Evolutionary conservation across 2,797 vertebrate genomes (phyloP), one percentile per base, ranked within the genome.

Genomic region (Tapera naevia): DNA sequence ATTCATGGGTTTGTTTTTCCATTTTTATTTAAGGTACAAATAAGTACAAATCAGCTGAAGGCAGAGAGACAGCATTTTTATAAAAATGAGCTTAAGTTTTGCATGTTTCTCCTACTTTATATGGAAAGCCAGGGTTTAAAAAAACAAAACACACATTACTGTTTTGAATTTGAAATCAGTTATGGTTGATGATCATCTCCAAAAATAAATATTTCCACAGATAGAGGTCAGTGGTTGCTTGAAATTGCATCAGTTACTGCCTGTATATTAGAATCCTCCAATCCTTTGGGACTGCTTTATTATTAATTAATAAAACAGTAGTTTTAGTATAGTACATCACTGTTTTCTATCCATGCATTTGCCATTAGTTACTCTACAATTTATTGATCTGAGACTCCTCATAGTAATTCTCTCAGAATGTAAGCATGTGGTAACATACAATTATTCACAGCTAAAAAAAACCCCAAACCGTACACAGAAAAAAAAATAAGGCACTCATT

Each of bases 211-310:
- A 98, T 96, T 98, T 95, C 97, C 97, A 97, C 88, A 98, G 97
- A 98, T 46, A 97, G 97, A 98, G 98, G 98, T 98, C 98, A 98
- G 87, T 96, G 97, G 97, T 98, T 98, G 97, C 97, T 95, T 98
- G 97, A 97, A 98, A 98, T 98, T 98, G 97, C 97, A 98, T 98
- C 97, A 98, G 97, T 98, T 96, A 61, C 37, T 39, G 84, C 93
- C 96, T 97, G 90, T 95, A 88, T 78, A 94, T 91, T 76, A 94
- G 86, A 94, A 95, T 96, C 92, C 94, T 64, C 43, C 37, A 67
- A 54, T 96, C 97, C 96, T 96, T 45, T 91, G 97, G 96, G 97
- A 97, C 23, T 91, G 81, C 94, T 98, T 95, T 97, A 98, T 97
- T 94, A 96, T 90, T 97, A 96, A 97, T 97, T 96, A 95, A 92